Percentiles rank a stretch among this genome's conserved stretches.
Evolutionary conservation across 2,888 invertebrate genomes (phyloP).

Genomic region (Eurois occulta): DNA sequence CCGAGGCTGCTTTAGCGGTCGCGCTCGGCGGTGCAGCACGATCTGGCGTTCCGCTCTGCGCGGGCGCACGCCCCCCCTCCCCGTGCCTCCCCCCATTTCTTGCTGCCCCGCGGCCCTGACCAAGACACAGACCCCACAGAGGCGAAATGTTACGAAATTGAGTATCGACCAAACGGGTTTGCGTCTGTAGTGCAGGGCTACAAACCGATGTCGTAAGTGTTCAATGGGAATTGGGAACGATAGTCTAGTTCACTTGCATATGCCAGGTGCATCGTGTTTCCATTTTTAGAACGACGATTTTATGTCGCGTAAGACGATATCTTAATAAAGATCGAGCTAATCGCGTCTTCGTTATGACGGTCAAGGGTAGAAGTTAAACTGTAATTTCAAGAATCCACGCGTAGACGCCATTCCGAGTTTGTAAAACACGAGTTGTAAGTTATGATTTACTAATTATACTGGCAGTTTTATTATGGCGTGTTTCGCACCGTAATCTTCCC

Average conservation of each 20-base stretch:
- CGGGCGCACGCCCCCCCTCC: constrained; percentile 77
- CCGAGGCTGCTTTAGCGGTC: constrained; percentile 87
- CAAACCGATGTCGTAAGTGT: constrained; percentile 69
- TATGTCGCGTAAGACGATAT: constrained; percentile 35
- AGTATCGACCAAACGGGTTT: constrained; percentile 82
- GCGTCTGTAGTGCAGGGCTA: constrained; percentile 68
- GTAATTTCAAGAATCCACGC: constrained; percentile 32
- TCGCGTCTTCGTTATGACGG: constrained; percentile 45
- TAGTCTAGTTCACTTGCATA: constrained; percentile 65
- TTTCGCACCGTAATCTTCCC: constrained; percentile 58
- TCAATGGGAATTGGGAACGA: constrained; percentile 71
- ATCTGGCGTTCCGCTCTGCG: constrained; percentile 89
- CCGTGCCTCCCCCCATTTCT: constrained; percentile 69
- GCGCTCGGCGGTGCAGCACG: constrained; percentile 90
- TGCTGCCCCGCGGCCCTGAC: constrained; percentile 85
- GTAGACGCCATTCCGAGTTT: constrained; percentile 8
- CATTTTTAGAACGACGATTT: constrained; percentile 50
- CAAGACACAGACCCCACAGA: constrained; percentile 86
- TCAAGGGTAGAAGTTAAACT: constrained; percentile 50
- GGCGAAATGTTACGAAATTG: constrained; percentile 88
- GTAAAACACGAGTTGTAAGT: constrained; percentile 39
- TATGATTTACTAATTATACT: constrained; percentile 62
- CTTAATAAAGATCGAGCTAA: constrained; percentile 44
- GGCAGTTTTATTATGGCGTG: constrained; percentile 57
- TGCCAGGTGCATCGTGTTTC: constrained; percentile 54